Evolutionary conservation across 1,140 invertebrate genomes (phyloP).

Genomic region (Drosophila ananassae): DNA sequence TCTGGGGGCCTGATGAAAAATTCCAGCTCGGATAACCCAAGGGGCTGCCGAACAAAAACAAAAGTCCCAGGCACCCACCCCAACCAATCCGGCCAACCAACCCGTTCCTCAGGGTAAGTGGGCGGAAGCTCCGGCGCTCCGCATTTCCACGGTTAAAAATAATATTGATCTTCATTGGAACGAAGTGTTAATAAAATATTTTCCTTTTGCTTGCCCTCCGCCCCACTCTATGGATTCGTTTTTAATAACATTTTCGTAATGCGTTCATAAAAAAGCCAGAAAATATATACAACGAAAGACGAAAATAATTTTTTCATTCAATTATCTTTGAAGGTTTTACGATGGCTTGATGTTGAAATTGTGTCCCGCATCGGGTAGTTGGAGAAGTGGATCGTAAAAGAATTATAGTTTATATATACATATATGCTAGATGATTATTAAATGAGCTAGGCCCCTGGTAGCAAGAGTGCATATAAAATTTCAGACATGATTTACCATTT

Average conservation of each 20-base stretch:
- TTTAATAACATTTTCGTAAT: constrained; percentile 66
- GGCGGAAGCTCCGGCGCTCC: constrained; percentile 57
- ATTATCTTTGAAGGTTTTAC: constrained; percentile 77
- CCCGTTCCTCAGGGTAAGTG: constrained; percentile 21
- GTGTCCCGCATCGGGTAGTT: constrained; percentile 58
- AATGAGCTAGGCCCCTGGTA: constrained; percentile 25
- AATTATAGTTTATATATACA: constrained; percentile 58
- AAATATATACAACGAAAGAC: constrained; percentile 30
- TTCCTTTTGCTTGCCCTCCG: constrained; percentile 22
- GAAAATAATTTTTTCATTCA: constrained; percentile 60
- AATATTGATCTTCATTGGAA: constrained; percentile 82
- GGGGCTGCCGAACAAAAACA: background rate
- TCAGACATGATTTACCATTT: constrained; percentile 41
- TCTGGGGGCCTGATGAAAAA: constrained; percentile 60
- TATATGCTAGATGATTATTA: constrained; percentile 19
- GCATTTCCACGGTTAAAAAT: constrained; percentile 64
- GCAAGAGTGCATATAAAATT: constrained; percentile 19
- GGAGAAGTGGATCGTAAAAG: constrained; percentile 60
- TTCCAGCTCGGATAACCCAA: constrained; percentile 12
- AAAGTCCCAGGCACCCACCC: background rate
- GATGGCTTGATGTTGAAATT: constrained; percentile 75
- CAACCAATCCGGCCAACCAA: constrained; percentile 2
- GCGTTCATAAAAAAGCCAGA: constrained; percentile 49
- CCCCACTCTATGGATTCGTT: constrained; percentile 40
- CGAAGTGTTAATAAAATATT: constrained; percentile 82